Conservation (phyloP, 2,888 invertebrate genomes). For the Gastrophysa polygoni region DNA sequence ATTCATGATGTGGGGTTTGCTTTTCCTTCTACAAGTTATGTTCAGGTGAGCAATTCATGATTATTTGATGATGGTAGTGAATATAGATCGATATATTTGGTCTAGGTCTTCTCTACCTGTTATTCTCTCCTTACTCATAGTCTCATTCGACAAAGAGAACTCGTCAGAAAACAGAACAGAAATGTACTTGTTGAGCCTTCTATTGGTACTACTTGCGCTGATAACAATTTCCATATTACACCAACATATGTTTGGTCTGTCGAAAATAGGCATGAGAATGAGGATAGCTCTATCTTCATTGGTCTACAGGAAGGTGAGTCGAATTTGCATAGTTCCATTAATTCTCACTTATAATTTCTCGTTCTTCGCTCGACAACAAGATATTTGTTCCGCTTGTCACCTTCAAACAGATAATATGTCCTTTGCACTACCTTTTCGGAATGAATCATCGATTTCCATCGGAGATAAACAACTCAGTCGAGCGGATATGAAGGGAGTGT, state of each 20-base stretch:
- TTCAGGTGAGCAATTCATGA: conserved; percentile 33
- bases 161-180: conserved; percentile 49
- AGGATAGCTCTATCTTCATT: conserved; percentile 19
- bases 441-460: no score
- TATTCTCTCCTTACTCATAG: conserved; percentile 8
- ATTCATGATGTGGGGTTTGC: conserved; percentile 30
- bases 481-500: no score
- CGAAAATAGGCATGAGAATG: conserved; percentile 20
- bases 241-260: conserved; percentile 63
- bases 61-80: no score
- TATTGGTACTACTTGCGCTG: conserved; percentile 61
- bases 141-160: conserved; percentile 2
- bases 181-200: conserved; percentile 64
- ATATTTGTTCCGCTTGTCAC: no score
- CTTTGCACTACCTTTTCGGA: no score
- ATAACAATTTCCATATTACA: conserved; percentile 64
- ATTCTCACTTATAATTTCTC: no score
- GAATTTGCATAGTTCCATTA: not conserved
- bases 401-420: no score
- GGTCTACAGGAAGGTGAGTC: conserved; percentile 22
- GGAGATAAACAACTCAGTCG: no score
- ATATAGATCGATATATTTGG: not conserved
- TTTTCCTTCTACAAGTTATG: conserved; percentile 23
- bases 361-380: no score
- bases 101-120: conserved; percentile 13